phyloP scores from a whole-genome alignment of 2,888 invertebrate species.

The Eupithecia centaureata region DNA sequence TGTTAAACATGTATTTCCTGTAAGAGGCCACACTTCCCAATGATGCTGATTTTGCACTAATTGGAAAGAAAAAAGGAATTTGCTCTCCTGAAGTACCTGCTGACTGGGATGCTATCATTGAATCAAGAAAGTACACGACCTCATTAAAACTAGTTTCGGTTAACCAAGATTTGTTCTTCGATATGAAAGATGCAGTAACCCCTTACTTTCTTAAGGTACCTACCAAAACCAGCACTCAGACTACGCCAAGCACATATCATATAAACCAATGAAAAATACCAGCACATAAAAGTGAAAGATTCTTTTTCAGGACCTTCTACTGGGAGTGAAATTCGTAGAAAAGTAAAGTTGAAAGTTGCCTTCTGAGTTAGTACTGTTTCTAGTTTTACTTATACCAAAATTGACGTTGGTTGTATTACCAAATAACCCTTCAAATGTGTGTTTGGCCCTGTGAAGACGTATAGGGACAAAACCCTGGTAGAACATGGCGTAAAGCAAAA shows the following conservation, averaged over 20 bases:
- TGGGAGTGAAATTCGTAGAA: not conserved
- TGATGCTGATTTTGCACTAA: constrained; percentile 29
- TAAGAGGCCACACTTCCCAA: constrained; percentile 27
- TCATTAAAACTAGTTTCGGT: constrained; percentile 1
- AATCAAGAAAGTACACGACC: constrained; percentile 6
- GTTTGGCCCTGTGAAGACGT: too few species aligned
- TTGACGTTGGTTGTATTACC: not conserved
- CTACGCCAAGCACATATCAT: constrained; percentile 6
- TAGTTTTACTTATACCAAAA: not conserved
- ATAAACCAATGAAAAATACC: constrained; percentile 10
- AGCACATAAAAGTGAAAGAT: constrained; percentile 3
- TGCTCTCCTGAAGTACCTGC: constrained; percentile 10
- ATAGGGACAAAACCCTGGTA: too few species aligned
- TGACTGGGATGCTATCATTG: constrained; percentile 7
- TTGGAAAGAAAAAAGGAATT: constrained; percentile 19
- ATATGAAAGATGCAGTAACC: constrained; percentile 30
- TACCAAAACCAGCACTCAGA: constrained; percentile 8
- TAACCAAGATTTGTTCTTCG: constrained; percentile 15
- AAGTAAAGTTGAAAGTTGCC: not conserved
- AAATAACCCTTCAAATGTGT: too few species aligned
- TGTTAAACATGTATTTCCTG: constrained; percentile 26
- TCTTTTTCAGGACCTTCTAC: not conserved
- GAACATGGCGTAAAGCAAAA: too few species aligned
- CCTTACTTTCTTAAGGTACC: constrained; percentile 9
- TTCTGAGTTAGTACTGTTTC: not conserved